Percentiles rank a stretch among this genome's conserved stretches.
phyloP scores from a whole-genome alignment of 2,113 vertebrate genomes.

The Scophthalmus maximus region DNA sequence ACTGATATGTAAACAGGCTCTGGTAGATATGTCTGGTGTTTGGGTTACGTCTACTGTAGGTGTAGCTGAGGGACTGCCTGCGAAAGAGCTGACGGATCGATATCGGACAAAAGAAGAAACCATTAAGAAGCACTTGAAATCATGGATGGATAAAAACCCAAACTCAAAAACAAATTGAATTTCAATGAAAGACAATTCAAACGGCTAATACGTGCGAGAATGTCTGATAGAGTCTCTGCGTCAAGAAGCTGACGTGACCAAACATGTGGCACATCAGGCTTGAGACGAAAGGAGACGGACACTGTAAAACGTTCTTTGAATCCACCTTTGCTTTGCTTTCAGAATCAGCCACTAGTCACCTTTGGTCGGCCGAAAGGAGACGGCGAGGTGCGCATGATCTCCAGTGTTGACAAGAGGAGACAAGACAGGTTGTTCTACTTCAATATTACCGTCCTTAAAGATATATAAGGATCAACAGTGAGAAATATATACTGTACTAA shows the following conservation, averaged over 20 bases:
- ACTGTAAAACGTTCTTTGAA: neutral
- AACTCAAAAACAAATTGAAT: no score
- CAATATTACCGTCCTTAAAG: neutral
- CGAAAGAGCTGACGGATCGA: no score
- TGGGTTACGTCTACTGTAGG: no score
- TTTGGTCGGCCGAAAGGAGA: conserved; percentile 93
- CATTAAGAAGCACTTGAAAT: no score
- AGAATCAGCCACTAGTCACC: conserved; percentile 90
- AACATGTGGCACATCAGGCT: neutral
- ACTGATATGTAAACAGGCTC: neutral
- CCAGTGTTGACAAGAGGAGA: conserved; percentile 90
- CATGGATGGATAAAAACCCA: no score
- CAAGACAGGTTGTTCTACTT: conserved; percentile 87
- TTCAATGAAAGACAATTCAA: no score
- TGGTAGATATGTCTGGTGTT: neutral
- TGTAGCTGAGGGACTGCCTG: no score
- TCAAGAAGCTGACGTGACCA: neutral
- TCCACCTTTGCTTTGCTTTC: conserved; percentile 17
- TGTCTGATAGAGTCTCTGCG: neutral
- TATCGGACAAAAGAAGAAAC: no score
- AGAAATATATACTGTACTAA: no score
- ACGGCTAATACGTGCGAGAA: neutral
- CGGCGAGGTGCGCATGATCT: conserved; percentile 89
- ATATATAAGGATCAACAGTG: neutral
- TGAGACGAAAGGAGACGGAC: neutral